A percentile compares a stretch with the other conserved stretches of the same genome.
These are phyloP conservation scores for Drosophila neotestacea DNA, from an alignment of 2,888 invertebrate genomes.

Conservation along the genomic window DNA sequence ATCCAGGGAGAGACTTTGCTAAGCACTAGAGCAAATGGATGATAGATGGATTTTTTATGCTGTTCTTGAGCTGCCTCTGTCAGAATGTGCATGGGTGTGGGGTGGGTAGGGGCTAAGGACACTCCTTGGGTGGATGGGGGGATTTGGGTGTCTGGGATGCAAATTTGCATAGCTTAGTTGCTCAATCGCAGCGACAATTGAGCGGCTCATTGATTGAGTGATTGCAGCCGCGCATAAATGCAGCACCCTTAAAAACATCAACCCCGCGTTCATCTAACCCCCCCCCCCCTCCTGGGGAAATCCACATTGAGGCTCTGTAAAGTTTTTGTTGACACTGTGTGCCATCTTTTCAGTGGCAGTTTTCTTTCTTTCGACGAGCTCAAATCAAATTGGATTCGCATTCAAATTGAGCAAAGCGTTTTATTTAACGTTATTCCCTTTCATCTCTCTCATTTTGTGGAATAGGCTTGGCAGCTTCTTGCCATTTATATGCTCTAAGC, in stretches of 20 bases:
- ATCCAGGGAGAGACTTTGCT: conserved; percentile 17
- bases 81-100: too few relatives aligned
- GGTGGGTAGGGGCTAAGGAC: background rate
- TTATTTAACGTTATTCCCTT: conserved; percentile 38
- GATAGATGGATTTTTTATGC: conserved; percentile 62
- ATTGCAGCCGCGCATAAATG: conserved; percentile 66
- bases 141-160: conserved; percentile 24
- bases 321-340: conserved; percentile 67
- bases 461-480: conserved; percentile 47
- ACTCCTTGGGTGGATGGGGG: background rate
- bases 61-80: conserved; percentile 6
- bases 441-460: background rate
- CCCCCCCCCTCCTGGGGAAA: background rate
- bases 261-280: background rate
- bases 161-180: conserved; percentile 78
- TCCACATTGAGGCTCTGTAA: conserved; percentile 11
- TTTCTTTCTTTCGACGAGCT: conserved; percentile 40
- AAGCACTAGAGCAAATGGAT: conserved; percentile 53
- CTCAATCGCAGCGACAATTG: conserved; percentile 79
- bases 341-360: conserved; percentile 51
- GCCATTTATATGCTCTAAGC: conserved; percentile 14
- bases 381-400: conserved; percentile 75
- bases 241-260: conserved; percentile 50
- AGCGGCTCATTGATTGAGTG: conserved; percentile 78
- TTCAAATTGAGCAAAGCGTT: conserved; percentile 71